Percentiles rank a stretch among this genome's conserved stretches.
These are phyloP conservation scores for Pantherophis guttatus DNA, from an alignment of 2,113 vertebrate species.

Conservation along the genomic window DNA sequence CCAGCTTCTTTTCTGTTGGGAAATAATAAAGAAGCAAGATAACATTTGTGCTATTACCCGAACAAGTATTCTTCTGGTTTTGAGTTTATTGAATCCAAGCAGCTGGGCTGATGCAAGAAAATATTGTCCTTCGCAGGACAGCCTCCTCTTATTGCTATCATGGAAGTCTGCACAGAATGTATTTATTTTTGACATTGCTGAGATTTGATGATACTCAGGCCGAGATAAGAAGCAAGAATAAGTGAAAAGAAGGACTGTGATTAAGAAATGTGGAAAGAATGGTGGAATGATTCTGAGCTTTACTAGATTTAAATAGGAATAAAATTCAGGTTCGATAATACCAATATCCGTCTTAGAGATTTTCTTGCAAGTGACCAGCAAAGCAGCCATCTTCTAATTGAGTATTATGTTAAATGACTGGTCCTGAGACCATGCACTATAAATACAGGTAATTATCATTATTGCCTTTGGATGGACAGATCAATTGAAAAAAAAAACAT, in stretches of 20 bases:
- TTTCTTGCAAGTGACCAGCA: not conserved
- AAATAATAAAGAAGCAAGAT: not conserved
- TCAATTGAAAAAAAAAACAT: no score
- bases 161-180: not conserved
- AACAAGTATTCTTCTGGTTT: not conserved
- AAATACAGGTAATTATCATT: not conserved
- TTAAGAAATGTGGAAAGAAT: no score
- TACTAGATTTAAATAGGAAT: not conserved
- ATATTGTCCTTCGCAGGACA: not conserved
- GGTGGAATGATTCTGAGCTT: not conserved
- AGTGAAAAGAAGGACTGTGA: not conserved
- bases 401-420: not conserved
- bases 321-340: not conserved
- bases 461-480: no score
- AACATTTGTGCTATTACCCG: not conserved
- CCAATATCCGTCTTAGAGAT: not conserved
- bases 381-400: not conserved
- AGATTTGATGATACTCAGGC: no score
- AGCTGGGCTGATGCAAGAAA: not conserved
- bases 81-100: not conserved
- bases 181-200: not conserved
- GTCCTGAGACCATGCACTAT: not conserved
- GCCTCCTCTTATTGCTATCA: not conserved
- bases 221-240: not conserved
- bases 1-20: constrained; percentile 20